Evolutionary conservation across 1,140 invertebrate genomes (phyloP).

Genomic region (Ips typographus): DNA sequence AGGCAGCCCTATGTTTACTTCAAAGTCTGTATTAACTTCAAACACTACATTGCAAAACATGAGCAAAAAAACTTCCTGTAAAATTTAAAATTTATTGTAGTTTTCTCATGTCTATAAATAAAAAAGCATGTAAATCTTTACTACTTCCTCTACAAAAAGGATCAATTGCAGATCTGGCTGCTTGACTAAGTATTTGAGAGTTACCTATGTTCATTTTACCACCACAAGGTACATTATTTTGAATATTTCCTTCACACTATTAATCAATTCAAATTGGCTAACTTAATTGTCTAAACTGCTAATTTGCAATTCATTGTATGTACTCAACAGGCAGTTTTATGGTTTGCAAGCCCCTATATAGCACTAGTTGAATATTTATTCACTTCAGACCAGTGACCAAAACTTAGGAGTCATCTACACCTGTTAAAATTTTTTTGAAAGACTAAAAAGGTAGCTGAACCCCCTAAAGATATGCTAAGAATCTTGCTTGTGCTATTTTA

Average conservation of each 20-base stretch:
- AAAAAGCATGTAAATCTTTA: constrained; percentile 12
- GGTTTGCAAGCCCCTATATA: constrained; percentile 13
- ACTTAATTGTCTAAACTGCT: not conserved
- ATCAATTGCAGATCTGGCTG: constrained; percentile 6
- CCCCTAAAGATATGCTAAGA: constrained; percentile 26
- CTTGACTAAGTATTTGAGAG: not conserved
- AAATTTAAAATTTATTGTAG: constrained; percentile 13
- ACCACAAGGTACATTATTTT: too few relatives aligned
- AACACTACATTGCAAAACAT: too few relatives aligned
- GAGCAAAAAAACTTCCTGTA: constrained; percentile 1
- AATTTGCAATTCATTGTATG: constrained; percentile 14
- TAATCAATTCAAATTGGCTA: too few relatives aligned
- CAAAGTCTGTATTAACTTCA: not conserved
- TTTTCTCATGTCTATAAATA: constrained; percentile 29
- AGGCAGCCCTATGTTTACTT: not conserved
- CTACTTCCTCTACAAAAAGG: constrained; percentile 19
- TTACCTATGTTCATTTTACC: not conserved
- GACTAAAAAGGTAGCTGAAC: not conserved
- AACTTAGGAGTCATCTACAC: not conserved
- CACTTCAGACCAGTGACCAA: constrained; percentile 26
- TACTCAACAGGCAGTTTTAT: constrained; percentile 10
- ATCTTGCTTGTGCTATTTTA: constrained; percentile 35
- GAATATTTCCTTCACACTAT: too few relatives aligned
- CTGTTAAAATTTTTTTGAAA: not conserved
- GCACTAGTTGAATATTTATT: constrained; percentile 22